These are phyloP conservation scores for Mormyrops boulengeri DNA, from an alignment of 2,797 vertebrate species.

Conservation along the genomic window DNA sequence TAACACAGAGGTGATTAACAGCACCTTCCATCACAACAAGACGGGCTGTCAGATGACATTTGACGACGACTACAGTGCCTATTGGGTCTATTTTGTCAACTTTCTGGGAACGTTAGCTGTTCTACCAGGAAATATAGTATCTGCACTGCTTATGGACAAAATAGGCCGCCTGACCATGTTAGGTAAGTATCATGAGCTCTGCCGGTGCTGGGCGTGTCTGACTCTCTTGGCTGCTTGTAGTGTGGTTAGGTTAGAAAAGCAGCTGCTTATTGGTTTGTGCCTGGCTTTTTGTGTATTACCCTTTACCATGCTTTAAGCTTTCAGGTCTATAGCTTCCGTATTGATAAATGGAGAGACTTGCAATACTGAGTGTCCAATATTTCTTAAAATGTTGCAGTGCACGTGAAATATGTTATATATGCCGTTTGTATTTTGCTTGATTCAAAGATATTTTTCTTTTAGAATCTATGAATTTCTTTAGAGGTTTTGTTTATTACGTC, in stretches of 20 bases:
- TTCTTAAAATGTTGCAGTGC: neutral
- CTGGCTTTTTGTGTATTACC: neutral
- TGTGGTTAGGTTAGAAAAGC: neutral
- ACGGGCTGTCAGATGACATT: constrained; percentile 73
- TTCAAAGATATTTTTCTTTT: neutral
- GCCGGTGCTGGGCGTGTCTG: neutral
- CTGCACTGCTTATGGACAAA: constrained; percentile 73
- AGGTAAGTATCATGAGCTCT: constrained; percentile 47
- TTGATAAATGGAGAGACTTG: neutral
- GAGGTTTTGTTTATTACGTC: neutral
- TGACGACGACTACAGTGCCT: constrained; percentile 74
- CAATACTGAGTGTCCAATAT: neutral
- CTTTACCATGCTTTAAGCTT: neutral
- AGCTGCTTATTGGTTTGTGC: neutral
- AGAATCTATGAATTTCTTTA: neutral
- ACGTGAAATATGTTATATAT: neutral
- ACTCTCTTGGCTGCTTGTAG: neutral
- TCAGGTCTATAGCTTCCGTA: neutral
- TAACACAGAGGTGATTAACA: constrained; percentile 63
- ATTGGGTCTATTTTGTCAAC: constrained; percentile 79
- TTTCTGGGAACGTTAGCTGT: constrained; percentile 73
- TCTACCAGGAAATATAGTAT: constrained; percentile 73
- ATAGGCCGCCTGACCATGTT: constrained; percentile 72
- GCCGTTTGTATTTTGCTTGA: neutral
- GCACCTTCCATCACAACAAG: constrained; percentile 60